Evolutionary conservation across 2,113 vertebrate genomes (phyloP).

Genomic region (Salvator merianae): DNA sequence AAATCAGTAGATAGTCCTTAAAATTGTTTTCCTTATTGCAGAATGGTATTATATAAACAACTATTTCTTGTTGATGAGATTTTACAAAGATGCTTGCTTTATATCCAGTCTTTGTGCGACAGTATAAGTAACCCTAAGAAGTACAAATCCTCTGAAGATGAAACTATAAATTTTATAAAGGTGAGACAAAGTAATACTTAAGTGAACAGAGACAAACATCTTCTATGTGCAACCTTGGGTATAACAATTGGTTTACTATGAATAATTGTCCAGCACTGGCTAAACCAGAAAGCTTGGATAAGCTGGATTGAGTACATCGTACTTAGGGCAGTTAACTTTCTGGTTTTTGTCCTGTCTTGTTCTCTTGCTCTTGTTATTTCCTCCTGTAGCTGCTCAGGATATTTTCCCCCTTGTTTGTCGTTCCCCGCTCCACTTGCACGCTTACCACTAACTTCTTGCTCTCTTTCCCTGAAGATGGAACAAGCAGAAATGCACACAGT

Average conservation of each 20-base stretch:
- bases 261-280: no score
- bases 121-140: conserved; percentile 36
- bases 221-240: background rate
- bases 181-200: conserved; percentile 35
- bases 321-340: no score
- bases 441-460: no score
- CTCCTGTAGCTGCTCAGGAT: no score
- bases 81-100: conserved; percentile 65
- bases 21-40: conserved; percentile 40
- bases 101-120: conserved; percentile 64
- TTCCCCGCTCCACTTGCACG: no score
- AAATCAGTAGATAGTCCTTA: background rate
- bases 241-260: background rate
- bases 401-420: no score
- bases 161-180: conserved; percentile 62
- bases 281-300: no score
- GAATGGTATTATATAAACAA: conserved; percentile 49
- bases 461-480: no score
- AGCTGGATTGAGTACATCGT: no score
- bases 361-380: no score
- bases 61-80: conserved; percentile 69
- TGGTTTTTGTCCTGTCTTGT: no score
- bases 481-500: no score
- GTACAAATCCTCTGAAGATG: conserved; percentile 4
- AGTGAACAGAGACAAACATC: background rate